Conservation (phyloP, 2,113 vertebrate genomes). For the Epinephelus fuscoguttatus region DNA sequence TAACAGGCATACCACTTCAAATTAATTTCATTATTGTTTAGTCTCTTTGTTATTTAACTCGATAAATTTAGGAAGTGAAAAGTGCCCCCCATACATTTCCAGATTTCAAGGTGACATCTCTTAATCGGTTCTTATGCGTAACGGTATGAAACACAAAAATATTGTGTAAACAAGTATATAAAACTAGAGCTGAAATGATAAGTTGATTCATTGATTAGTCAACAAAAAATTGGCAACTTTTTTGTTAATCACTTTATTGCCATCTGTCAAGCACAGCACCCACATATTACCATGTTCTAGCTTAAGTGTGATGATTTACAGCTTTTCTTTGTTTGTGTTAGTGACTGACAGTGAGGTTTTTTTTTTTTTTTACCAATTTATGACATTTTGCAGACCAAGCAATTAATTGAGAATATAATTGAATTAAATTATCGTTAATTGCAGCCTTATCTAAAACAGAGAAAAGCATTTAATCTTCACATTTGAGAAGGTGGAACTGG, state of each 20-base stretch:
- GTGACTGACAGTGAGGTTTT: background rate
- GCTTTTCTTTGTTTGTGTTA: background rate
- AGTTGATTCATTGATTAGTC: background rate
- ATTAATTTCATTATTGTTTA: background rate
- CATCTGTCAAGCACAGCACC: background rate
- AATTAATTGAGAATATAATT: background rate
- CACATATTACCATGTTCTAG: background rate
- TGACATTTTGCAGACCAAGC: background rate
- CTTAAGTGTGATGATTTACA: background rate
- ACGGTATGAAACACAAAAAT: background rate
- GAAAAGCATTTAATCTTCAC: background rate
- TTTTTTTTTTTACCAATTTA: background rate
- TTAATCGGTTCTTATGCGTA: background rate
- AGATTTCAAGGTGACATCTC: background rate
- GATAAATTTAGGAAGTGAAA: background rate
- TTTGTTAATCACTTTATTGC: background rate
- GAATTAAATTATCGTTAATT: background rate
- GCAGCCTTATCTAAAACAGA: background rate
- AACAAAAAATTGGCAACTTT: background rate
- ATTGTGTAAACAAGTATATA: background rate
- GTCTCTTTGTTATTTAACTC: background rate
- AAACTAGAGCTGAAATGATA: background rate
- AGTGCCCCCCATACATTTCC: background rate
- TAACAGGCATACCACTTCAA: too few relatives aligned
- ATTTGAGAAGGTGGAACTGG: too few relatives aligned